These are phyloP conservation scores for Glareola pratincola DNA, from an alignment of 2,113 vertebrate species.

Conservation along the genomic window DNA sequence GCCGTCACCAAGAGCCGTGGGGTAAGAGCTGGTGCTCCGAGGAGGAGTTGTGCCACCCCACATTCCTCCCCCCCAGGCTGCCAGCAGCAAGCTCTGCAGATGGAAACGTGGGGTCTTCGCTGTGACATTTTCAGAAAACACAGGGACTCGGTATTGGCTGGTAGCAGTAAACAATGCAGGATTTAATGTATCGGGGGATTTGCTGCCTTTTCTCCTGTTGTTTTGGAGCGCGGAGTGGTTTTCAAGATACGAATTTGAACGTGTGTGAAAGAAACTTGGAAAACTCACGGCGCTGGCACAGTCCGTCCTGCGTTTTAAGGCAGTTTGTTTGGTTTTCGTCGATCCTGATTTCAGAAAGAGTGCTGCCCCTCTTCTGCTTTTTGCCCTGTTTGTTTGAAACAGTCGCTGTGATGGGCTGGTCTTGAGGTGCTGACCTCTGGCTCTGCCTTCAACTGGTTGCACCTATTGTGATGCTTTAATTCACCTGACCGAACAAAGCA, in stretches of 20 bases:
- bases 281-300: neutral
- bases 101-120: neutral
- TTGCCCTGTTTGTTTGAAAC: neutral
- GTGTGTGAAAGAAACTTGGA: neutral
- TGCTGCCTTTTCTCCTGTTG: neutral
- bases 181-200: neutral
- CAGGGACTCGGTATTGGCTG: neutral
- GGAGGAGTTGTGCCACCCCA: neutral
- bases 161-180: neutral
- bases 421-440: neutral
- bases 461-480: neutral
- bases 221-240: neutral
- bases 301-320: neutral
- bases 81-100: too few relatives aligned
- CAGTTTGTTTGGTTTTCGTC: neutral
- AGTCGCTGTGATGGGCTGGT: accelerated
- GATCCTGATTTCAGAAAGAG: neutral
- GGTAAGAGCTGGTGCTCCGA: accelerated
- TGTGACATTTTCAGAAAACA: neutral
- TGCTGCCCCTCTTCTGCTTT: neutral
- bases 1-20: neutral
- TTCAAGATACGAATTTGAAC: neutral
- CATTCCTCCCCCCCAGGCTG: neutral
- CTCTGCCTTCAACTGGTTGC: neutral
- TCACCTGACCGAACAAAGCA: neutral